Percentiles rank a stretch among this genome's conserved stretches.
Conservation (phyloP, 2,113 vertebrate genomes). For the Ibidorhyncha struthersii region DNA sequence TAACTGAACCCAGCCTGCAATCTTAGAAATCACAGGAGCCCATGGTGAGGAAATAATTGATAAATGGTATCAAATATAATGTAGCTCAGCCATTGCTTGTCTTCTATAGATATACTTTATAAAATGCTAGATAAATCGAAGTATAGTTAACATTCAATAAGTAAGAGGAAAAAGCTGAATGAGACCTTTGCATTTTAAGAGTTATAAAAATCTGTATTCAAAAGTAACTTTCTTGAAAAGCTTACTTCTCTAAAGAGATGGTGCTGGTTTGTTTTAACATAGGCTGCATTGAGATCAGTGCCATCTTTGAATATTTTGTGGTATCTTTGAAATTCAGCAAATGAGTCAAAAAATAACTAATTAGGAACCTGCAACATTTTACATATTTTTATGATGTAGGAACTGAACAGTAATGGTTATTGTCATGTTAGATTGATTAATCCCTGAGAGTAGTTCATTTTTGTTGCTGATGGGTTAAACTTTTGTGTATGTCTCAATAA, state of each 20-base stretch:
- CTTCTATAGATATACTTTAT: not conserved
- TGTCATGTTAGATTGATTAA: not conserved
- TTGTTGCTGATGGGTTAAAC: not conserved
- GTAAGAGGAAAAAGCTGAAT: not conserved
- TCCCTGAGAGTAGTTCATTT: not conserved
- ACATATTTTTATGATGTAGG: accelerated
- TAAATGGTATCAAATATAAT: not conserved
- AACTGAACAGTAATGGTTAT: not conserved
- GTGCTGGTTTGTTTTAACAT: not conserved
- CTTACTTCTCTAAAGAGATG: not conserved
- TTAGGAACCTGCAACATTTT: not conserved
- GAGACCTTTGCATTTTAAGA: not conserved
- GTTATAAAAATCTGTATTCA: not conserved
- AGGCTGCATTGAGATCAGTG: not conserved
- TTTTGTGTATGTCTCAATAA: not conserved
- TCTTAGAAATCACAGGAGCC: not conserved
- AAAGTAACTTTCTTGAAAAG: not conserved
- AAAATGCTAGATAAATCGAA: not conserved
- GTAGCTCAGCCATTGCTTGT: not conserved
- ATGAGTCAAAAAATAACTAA: not conserved
- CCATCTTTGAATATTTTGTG: not conserved
- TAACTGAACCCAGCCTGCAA: not conserved
- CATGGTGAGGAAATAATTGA: not conserved
- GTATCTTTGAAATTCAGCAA: not conserved
- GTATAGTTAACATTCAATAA: not conserved